Evolutionary conservation across 2,113 vertebrate species (phyloP).

Genomic region (Microcebus murinus): DNA sequence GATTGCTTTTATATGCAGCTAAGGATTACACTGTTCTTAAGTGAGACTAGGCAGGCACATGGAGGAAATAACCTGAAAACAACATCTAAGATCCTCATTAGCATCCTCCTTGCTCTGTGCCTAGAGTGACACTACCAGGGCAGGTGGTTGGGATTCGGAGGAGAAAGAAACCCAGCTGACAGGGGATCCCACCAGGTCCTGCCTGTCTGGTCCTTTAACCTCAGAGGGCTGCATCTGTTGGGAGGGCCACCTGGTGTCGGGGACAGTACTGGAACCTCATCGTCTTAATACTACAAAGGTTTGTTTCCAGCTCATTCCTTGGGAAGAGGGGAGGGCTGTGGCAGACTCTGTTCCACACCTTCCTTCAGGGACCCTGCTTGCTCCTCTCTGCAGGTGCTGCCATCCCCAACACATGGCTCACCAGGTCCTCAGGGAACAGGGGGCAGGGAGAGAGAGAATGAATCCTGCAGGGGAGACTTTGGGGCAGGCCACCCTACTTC

Average conservation of each 20-base stretch:
- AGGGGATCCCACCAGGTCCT: background rate
- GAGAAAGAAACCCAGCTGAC: background rate
- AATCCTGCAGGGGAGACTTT: background rate
- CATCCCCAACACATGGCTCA: background rate
- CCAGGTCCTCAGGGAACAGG: background rate
- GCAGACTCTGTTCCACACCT: background rate
- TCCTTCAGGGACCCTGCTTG: background rate
- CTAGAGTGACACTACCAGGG: fast-evolving
- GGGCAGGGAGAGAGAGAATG: background rate
- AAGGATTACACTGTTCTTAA: background rate
- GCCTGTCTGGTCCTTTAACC: too few relatives aligned
- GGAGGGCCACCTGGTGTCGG: background rate
- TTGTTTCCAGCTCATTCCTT: background rate
- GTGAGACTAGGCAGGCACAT: background rate
- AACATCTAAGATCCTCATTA: background rate
- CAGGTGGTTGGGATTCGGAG: fast-evolving
- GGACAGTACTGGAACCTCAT: too few relatives aligned
- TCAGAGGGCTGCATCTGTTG: background rate
- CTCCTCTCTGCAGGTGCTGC: background rate
- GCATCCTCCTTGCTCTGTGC: fast-evolving
- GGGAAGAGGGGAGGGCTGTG: fast-evolving
- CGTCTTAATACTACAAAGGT: background rate
- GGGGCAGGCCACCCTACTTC: background rate
- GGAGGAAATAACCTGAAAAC: background rate
- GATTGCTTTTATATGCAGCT: background rate